phyloP scores from a whole-genome alignment of 2,888 invertebrate genomes.

The Phymatocera aterrima region DNA sequence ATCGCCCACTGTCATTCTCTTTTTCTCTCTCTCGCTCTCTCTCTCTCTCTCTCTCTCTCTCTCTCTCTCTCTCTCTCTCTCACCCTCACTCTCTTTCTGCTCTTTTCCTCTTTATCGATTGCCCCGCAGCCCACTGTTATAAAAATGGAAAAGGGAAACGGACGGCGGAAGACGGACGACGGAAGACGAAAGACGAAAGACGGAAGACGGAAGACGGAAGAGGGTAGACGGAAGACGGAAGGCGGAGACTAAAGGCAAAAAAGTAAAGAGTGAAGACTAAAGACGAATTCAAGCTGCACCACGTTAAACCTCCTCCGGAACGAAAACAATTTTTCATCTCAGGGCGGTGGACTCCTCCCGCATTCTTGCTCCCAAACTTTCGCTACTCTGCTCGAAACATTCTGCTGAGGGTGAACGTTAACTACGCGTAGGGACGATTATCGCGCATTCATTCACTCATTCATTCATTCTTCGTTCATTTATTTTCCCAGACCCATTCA shows the following conservation, averaged over 20 bases:
- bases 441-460: conserved; percentile 44
- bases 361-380: too few relatives aligned
- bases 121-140: neutral
- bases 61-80: neutral
- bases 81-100: neutral
- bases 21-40: neutral
- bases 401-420: too few relatives aligned
- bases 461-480: too few relatives aligned
- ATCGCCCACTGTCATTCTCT: neutral
- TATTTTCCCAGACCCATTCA: conserved; percentile 33
- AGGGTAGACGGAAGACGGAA: too few relatives aligned
- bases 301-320: too few relatives aligned
- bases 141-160: neutral
- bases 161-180: conserved; percentile 6
- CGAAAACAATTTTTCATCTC: too few relatives aligned
- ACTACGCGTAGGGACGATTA: conserved; percentile 20
- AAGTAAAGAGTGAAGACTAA: too few relatives aligned
- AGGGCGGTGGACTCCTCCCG: too few relatives aligned
- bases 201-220: conserved; percentile 26
- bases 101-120: neutral
- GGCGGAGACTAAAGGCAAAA: too few relatives aligned
- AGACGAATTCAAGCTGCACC: too few relatives aligned
- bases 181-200: conserved; percentile 17
- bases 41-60: neutral
- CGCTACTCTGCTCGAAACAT: too few relatives aligned